Evolutionary conservation across 2,888 invertebrate genomes (phyloP), one percentile per base, ranked within the genome.

Genomic region (Gastracanthus pulcherrimus): DNA sequence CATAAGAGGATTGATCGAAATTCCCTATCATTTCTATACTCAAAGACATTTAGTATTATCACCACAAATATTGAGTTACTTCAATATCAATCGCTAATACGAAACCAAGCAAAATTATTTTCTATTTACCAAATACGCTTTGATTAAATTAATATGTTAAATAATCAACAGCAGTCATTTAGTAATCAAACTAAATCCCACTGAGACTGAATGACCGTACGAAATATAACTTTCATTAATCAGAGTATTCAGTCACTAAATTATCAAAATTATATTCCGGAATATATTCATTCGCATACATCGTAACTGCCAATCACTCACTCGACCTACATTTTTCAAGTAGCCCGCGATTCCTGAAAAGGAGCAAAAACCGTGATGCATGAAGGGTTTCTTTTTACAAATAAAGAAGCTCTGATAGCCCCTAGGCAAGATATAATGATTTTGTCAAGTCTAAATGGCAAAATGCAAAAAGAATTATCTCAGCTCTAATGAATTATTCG

Each of bases 401-500:
- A n/a, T 71, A 41, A 64, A 71, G 70, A 41, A 55, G 48, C 36
- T 58, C 51, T 13, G 26, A 34, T n/a, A 11, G 26, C 5, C 7
- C 9, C 29, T 31, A 13, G 38, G 34, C 0, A 7, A 16, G 26
- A 7, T 11, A 58, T 34, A 58, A 58, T 31, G 58, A 69, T 76
- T 76, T 58, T 5, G 51, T 64, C 51, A 11, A 55, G 19, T n/a
- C 26, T 11, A 38, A 45, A 62, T 23, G 31, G 41, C n/a, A 31
- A 66, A 64, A 58, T 79, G 66, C 45, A 79, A 72, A 72, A 74
- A 72, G 45, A 48, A n/a, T n/a, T 48, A 58, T 31, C 38, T 58
- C 36, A 79, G n/a, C 34, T n/a, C 31, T 58, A 66, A 79, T 79
- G 55, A 79, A 74, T 79, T 74, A 74, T 79, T 79, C 48, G 31